Percentiles rank a stretch among this genome's conserved stretches.
phyloP scores from a whole-genome alignment of 2,113 vertebrate species.

The Alosa alosa region DNA sequence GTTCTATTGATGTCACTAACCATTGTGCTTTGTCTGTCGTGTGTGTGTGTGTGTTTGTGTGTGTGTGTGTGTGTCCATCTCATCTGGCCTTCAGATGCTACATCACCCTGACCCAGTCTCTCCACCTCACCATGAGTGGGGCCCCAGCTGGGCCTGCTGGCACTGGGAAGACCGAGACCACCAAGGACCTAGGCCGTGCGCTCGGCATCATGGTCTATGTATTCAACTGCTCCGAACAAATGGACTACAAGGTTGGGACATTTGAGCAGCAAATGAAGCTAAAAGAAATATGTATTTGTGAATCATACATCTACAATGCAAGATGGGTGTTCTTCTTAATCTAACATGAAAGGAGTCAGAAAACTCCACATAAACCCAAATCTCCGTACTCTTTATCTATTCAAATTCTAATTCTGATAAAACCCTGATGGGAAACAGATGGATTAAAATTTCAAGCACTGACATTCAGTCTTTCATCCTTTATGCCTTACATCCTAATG shows the following conservation, averaged over 20 bases:
- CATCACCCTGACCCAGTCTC: conserved; percentile 92
- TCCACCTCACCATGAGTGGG: conserved; percentile 94
- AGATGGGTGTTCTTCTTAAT: too few species aligned
- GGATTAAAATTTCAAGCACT: background rate
- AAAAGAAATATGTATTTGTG: background rate
- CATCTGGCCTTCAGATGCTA: conserved; percentile 78
- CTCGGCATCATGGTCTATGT: conserved; percentile 95
- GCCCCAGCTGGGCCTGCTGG: conserved; percentile 91
- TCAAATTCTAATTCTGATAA: background rate
- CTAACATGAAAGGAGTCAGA: background rate
- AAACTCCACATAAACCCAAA: background rate
- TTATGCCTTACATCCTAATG: background rate
- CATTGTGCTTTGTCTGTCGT: background rate
- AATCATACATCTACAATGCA: background rate
- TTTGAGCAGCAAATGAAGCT: background rate
- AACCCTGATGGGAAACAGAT: background rate
- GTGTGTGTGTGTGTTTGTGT: background rate
- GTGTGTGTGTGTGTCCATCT: background rate
- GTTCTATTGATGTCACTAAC: too few species aligned
- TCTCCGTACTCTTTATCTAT: background rate
- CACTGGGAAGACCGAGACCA: conserved; percentile 95
- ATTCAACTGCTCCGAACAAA: conserved; percentile 98
- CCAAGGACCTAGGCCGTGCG: conserved; percentile 91
- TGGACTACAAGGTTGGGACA: conserved; percentile 91
- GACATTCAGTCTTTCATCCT: background rate